A percentile compares a stretch with the other conserved stretches of the same genome.
Evolutionary conservation across 2,888 invertebrate species (phyloP).

Genomic region (Rhingia campestris): DNA sequence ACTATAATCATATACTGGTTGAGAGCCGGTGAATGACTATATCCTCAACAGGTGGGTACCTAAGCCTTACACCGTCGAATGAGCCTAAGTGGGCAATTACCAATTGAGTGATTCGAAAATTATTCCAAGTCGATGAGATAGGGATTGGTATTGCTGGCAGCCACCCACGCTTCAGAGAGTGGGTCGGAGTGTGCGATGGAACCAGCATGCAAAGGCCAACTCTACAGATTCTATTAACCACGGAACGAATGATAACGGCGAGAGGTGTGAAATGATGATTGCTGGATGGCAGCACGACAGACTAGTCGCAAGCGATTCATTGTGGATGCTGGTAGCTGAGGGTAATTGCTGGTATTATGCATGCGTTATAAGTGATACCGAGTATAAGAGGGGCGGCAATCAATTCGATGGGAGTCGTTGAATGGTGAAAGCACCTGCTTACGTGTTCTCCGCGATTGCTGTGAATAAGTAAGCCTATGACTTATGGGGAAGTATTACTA

Average conservation of each 20-base stretch:
- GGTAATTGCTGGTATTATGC: conserved; percentile 58
- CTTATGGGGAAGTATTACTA: not conserved
- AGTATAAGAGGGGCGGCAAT: conserved; percentile 42
- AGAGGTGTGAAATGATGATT: conserved; percentile 61
- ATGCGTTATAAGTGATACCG: conserved; percentile 28
- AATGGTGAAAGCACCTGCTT: conserved; percentile 23
- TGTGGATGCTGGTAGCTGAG: conserved; percentile 57
- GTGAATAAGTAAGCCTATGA: not conserved
- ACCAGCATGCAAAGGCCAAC: conserved; percentile 46
- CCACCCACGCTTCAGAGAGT: conserved; percentile 51
- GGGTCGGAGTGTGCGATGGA: conserved; percentile 35
- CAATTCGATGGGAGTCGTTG: conserved; percentile 13
- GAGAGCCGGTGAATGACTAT: conserved; percentile 31
- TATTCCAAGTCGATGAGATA: conserved; percentile 25
- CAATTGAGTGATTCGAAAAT: conserved; percentile 65
- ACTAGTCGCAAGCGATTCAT: not conserved
- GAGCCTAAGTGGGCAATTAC: conserved; percentile 60
- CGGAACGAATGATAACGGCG: conserved; percentile 36
- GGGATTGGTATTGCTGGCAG: conserved; percentile 8
- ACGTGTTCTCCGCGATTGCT: too few relatives aligned
- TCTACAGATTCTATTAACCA: conserved; percentile 32
- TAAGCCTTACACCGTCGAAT: not conserved
- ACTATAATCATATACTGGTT: conserved; percentile 35
- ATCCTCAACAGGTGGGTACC: conserved; percentile 21
- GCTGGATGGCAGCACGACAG: conserved; percentile 19